Evolutionary conservation across 2,113 vertebrate species (phyloP).

Genomic region (Xyrauchen texanus): DNA sequence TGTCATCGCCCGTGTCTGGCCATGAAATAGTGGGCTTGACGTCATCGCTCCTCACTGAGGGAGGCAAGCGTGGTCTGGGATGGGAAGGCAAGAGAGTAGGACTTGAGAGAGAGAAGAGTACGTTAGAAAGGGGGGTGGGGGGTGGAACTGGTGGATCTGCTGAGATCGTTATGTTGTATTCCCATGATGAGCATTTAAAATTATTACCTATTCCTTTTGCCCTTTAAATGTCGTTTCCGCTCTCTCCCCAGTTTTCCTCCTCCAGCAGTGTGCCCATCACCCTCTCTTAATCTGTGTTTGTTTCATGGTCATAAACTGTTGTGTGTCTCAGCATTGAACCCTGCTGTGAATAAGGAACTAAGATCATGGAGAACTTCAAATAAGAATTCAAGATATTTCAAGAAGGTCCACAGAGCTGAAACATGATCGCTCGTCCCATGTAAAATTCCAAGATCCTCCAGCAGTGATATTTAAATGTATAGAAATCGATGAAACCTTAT

Average conservation of each 20-base stretch:
- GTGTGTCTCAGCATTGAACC: background rate
- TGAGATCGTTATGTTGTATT: constrained; percentile 78
- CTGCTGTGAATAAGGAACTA: constrained; percentile 27
- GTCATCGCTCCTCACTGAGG: constrained; percentile 66
- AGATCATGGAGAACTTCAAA: no score
- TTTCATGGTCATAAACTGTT: constrained; percentile 40
- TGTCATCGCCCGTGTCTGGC: constrained; percentile 84
- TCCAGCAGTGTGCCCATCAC: constrained; percentile 23
- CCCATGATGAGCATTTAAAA: constrained; percentile 80
- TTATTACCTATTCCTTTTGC: constrained; percentile 81
- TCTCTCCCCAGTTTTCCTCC: constrained; percentile 54
- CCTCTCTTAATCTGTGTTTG: constrained; percentile 44
- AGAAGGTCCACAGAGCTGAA: background rate
- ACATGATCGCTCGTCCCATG: background rate
- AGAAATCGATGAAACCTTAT: constrained; percentile 8
- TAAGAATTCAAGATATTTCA: no score
- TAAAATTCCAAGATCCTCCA: background rate
- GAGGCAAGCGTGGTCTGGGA: constrained; percentile 58
- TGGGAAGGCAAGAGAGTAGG: constrained; percentile 45
- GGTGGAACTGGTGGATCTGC: constrained; percentile 74
- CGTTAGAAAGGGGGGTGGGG: no score
- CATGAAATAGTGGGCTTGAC: constrained; percentile 83
- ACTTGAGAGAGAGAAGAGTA: constrained; percentile 4
- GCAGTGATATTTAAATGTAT: background rate
- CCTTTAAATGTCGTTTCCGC: constrained; percentile 76